Base-by-base conservation (phyloP, 2,113 vertebrate species). In the Vidua chalybeata region DNA sequence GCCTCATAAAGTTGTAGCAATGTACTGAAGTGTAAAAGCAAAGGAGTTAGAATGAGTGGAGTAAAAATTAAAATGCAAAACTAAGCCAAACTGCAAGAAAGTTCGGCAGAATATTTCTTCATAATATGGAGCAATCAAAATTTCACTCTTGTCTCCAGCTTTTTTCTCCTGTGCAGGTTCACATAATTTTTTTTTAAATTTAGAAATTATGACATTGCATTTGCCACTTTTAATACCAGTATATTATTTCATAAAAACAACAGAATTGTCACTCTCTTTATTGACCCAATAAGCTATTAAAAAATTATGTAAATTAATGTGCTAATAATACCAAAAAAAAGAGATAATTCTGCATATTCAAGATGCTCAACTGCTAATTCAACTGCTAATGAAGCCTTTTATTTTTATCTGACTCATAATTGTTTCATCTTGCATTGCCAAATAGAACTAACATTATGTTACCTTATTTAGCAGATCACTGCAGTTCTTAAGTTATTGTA, bases 41-140 rank as follows among this genome's bases (percentile, higher is more conserved):
- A 78, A 87, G 33, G 7, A 35, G 12, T 90, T 72, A 67, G 35
- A 85, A 93, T 33, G 13, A 76, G 27, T 14, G 30, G 27, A 46
- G 10, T 15, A 91, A 92, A 84, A 87, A 62, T 8, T 54, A 66
- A 91, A 94, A 94, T 28, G 64, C 10, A 78, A 95, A 97, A 69
- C n/a, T 94, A 90, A 91, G 89, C 18, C 52, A 84, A 93, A 94
- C 66, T 89, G 81, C 30, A 69, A 85, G 67, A 61, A 59, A 79
- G 46, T 82, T 62, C 62, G 39, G 78, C 90, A 92, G 58, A 22
- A 10, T 63, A 58, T 56, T 89, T 80, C 77, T 91, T 93, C 52
- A 74, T 55, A 81, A 93, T 54, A 45, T 54, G 49, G 92, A 94
- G 11, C 30, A 88, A 87, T 41, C 10, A 43, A 81, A 84, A 90